phyloP scores from a whole-genome alignment of 2,888 invertebrate genomes.

The Sphaerophoria rueppellii region DNA sequence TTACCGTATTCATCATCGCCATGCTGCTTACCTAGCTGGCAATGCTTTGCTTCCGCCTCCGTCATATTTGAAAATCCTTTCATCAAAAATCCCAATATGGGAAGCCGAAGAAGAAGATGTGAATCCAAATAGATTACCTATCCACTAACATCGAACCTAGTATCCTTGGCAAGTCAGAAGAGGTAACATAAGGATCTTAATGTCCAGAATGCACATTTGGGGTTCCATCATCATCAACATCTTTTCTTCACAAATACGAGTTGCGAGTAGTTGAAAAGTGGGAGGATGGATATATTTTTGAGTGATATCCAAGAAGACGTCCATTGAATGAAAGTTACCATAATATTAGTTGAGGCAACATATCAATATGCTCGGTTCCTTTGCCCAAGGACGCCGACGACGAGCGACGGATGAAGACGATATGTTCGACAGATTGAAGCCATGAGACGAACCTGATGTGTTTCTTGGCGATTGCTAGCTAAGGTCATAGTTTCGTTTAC shows the following conservation, averaged over 20 bases:
- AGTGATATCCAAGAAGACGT: slow-evolving; percentile 75
- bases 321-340: slow-evolving; percentile 68
- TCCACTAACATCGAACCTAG: not conserved
- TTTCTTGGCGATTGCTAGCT: slow-evolving; percentile 17
- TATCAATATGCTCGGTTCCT: slow-evolving; percentile 57
- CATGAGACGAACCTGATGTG: slow-evolving; percentile 41
- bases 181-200: slow-evolving; percentile 49
- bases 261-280: not conserved
- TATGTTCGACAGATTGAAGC: slow-evolving; percentile 67
- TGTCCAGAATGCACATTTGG: slow-evolving; percentile 67
- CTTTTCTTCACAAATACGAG: not conserved
- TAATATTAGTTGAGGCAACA: slow-evolving; percentile 69
- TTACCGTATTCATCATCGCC: slow-evolving; percentile 67
- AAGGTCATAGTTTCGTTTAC: slow-evolving; percentile 59
- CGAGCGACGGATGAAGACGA: slow-evolving; percentile 6
- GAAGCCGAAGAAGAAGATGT: slow-evolving; percentile 51
- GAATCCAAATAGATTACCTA: slow-evolving; percentile 72
- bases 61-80: slow-evolving; percentile 63
- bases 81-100: slow-evolving; percentile 38
- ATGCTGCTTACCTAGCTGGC: not conserved
- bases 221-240: slow-evolving; percentile 54
- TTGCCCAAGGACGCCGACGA: not conserved
- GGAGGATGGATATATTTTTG: slow-evolving; percentile 64
- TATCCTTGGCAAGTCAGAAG: slow-evolving; percentile 49
- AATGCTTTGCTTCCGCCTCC: no score